Evolutionary conservation across 2,797 vertebrate genomes (phyloP), one percentile per base, ranked within the genome.

Genomic region (Chelon labrosus): DNA sequence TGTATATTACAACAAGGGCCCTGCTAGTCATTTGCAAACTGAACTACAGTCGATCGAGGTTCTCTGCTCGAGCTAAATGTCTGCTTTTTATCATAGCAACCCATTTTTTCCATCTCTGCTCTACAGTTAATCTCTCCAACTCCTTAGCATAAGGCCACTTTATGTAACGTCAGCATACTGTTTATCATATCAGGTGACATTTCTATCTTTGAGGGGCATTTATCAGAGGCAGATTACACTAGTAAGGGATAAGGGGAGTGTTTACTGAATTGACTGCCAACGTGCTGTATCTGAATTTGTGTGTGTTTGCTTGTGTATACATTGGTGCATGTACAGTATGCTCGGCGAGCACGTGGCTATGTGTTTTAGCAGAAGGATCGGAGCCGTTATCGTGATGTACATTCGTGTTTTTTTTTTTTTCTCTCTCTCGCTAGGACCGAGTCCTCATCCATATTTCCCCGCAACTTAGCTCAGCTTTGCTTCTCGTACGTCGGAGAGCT

Each of bases 131-230:
- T 94, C 88, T 93, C 54, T 87, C 79, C 88, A 86, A 83, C 86
- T 89, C 90, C 88, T 90, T 87, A 89, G 88, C 87, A 93, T 92
- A 88, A 86, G 86, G 88, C 90, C 88, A 87, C 93, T 91, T 93
- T 91, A 92, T 88, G 92, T 93, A 91, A 91, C 71, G 82, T 86
- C 88, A 89, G 91, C 88, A 88, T 82, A 80, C 81, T 87, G 85
- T 89, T 89, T 92, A 93, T 90, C 91, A 91, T 93, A 94, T 95
- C 92, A 94, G 94, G 92, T 94, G 93, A 93, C 94, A 91, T 93
- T 92, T 91, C 89, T 93, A 93, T 94, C 93, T 93, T 91, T 92
- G 90, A 94, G 92, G 85, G 86, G 93, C 89, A 89, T 94, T 94
- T 94, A 95, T 95, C 93, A 92, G 92, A 89, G 87, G 89, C 90